Base-by-base conservation (phyloP, 2,113 vertebrate genomes). In the Lathamus discolor region DNA sequence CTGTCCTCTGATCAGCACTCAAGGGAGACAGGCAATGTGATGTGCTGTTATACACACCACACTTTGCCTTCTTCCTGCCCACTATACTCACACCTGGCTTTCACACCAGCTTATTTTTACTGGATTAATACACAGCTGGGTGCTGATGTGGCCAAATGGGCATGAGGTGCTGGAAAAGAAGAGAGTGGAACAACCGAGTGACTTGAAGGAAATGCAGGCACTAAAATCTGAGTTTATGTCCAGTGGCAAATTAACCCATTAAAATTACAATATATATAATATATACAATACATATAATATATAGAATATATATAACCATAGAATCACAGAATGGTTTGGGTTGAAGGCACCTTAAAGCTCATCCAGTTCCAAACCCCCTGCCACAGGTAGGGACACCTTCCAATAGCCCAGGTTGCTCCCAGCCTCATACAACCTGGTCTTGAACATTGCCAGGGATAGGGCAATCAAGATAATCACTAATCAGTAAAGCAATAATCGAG, bases 11-110 rank as follows among this genome's bases (percentile, higher is more conserved):
- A 72, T 24, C 0, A 10, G 82, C 14, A 33, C 3, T n/a, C 4
- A 5, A 31, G 51, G 27, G 27, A 13, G 23, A 52, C 5, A 5
- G 18, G 11, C 28, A 11, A 0, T 4, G 6, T 3, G 41, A 24
- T 24, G 59, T 11, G 11, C 48, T 10, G 41, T 62, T 10, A 13
- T 1, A 7, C 31, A 15, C 29, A 7, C 3, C 1, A 25, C 6
- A 4, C 44, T 33, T 5, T 22, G 63, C 57, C n/a, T 9, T 24
- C 41, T 11, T 85, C 49, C 35, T 39, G 51, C 55, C 63, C 39
- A 23, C 68, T 5, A 2, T 7, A 7, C 2, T 15, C 81, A 43
- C 62, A 8, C 7, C 35, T 6, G 28, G 2, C 23, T 39, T 13
- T 25, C 73, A 39, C 57, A 22, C 19, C 2, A 22, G n/a, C 35